Evolutionary conservation across 2,888 invertebrate genomes (phyloP).

Genomic region (Cyaniris semiargus): DNA sequence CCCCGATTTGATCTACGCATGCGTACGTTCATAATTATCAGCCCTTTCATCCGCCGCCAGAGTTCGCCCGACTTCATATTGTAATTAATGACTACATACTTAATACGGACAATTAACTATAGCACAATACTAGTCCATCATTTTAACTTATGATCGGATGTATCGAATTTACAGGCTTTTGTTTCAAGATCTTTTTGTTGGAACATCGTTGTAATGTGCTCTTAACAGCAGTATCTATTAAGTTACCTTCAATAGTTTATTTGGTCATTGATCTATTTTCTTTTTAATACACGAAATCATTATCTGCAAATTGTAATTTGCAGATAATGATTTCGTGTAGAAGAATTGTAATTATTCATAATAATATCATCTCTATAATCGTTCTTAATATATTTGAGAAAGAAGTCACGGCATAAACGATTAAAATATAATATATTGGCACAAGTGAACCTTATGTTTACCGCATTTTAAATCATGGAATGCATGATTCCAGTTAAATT

Average conservation of each 20-base stretch:
- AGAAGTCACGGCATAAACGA: too few species aligned
- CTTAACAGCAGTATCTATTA: background rate
- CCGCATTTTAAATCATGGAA: too few species aligned
- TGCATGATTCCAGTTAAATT: too few species aligned
- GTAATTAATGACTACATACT: conserved; percentile 66
- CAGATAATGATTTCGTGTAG: too few species aligned
- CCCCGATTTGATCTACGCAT: conserved; percentile 78
- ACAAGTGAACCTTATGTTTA: too few species aligned
- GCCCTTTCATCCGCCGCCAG: conserved; percentile 76
- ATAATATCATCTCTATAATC: too few species aligned
- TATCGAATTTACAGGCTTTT: conserved; percentile 18
- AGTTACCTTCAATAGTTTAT: background rate
- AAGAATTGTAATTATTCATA: too few species aligned
- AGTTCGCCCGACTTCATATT: conserved; percentile 73
- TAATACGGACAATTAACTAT: conserved; percentile 67
- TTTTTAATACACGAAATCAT: background rate
- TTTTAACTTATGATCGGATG: conserved; percentile 46
- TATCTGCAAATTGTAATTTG: too few species aligned
- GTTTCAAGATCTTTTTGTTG: conserved; percentile 4
- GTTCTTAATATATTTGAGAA: too few species aligned
- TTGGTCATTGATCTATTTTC: background rate
- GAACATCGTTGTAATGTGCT: background rate
- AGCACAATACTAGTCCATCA: conserved; percentile 51
- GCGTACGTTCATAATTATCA: conserved; percentile 75
- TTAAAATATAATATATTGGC: too few species aligned